These are phyloP conservation scores for Heteropelma amictum DNA, from an alignment of 2,888 invertebrate genomes.

Conservation along the genomic window DNA sequence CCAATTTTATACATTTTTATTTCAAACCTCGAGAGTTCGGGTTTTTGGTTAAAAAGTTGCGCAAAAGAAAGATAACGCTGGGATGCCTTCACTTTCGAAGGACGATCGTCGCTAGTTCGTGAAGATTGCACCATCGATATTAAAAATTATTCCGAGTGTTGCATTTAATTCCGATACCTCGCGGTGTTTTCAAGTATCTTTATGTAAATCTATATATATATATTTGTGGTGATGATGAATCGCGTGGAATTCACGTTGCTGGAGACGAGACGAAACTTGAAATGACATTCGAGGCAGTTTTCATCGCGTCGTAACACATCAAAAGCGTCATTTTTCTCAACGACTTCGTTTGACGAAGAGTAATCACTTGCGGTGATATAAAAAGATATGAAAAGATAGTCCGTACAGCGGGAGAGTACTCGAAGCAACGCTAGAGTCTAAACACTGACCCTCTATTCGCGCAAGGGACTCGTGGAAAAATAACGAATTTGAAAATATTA, in stretches of 20 bases:
- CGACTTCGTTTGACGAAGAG: not conserved
- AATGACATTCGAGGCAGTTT: no score
- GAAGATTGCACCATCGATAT: not conserved
- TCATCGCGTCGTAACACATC: not conserved
- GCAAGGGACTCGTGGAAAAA: no score
- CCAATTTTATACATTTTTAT: not conserved
- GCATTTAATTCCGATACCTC: not conserved
- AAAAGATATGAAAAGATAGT: no score
- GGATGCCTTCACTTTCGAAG: constrained; percentile 28
- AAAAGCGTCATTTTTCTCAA: not conserved
- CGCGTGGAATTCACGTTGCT: no score
- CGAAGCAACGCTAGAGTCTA: no score
- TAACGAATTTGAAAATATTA: no score
- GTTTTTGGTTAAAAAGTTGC: constrained; percentile 19
- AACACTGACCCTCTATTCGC: not conserved
- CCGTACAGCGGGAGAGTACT: no score
- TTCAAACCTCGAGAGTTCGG: not conserved
- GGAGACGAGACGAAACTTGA: no score
- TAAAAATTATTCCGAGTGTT: not conserved
- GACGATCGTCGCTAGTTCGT: constrained; percentile 4
- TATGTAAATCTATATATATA: no score
- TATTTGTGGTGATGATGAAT: no score
- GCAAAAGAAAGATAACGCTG: no score
- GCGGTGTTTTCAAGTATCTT: not conserved
- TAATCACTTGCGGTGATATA: not conserved